Conservation (phyloP, 2,888 invertebrate species). For the Cryptus armator region DNA sequence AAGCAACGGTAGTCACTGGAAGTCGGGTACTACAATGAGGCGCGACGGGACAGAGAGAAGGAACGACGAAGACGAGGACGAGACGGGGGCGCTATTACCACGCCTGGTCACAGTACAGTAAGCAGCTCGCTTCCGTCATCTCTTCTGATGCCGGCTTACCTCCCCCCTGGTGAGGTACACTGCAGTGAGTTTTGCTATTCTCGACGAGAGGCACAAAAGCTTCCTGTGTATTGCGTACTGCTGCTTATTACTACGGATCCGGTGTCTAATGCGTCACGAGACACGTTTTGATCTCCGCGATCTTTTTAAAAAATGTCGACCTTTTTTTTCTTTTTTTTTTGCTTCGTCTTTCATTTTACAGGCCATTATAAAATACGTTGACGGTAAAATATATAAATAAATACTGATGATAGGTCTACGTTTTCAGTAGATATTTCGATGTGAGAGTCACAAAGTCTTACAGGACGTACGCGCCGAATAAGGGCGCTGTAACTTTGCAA, state of each 20-base stretch:
- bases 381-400: neutral
- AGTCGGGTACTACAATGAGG: constrained; percentile 25
- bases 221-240: neutral
- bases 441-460: neutral
- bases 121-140: constrained; percentile 44
- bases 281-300: neutral
- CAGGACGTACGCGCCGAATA: neutral
- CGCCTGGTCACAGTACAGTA: constrained; percentile 45
- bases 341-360: neutral
- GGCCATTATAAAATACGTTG: neutral
- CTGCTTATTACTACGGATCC: neutral
- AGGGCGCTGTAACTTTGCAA: neutral
- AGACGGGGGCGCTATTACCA: constrained; percentile 44
- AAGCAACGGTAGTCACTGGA: constrained; percentile 15
- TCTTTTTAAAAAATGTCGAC: neutral
- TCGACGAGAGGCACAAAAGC: neutral
- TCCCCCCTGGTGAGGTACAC: neutral
- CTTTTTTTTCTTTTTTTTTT: neutral
- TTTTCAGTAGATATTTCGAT: neutral
- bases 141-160: constrained; percentile 8
- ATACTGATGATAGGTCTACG: neutral
- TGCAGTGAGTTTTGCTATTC: neutral
- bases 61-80: constrained; percentile 23
- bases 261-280: neutral
- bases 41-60: neutral